Base-by-base conservation (phyloP, 2,888 invertebrate species). In the Brenthis hecate region DNA sequence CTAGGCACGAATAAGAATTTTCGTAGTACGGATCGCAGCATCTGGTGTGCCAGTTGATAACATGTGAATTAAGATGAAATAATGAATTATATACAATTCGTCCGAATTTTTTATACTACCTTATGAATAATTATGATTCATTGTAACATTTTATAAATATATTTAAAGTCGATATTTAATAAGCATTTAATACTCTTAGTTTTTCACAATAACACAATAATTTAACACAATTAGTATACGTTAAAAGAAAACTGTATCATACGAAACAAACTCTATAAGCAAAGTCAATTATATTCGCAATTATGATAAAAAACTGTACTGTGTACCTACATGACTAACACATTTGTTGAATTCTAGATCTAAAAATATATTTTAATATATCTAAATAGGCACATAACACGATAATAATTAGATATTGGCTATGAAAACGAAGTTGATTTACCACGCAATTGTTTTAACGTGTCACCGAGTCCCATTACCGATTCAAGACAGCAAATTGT, bases 401-500 rank as follows among this genome's bases (percentile, higher is more conserved):
- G 60, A 60, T 28, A 50, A 60, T n/a, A 60, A 60, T 60, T 60
- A 60, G 23, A 60, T 32, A 60, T 48, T 16, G 48, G 50, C 50
- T 32, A 50, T 50, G 48, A 60, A 56, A 66, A 56, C 79, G 80
- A 80, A 89, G 88, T 87, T 87, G 89, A 90, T 89, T 90, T 85
- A 84, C 83, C 86, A 83, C 85, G 68, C 81, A 80, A 87, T 91
- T 91, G 89, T 90, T 81, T 80, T 69, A 78, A 71, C 81, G 81
- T 80, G 80, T 78, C 78, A 72, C 77, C 77, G 77, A 80, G 56
- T 78, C 89, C 91, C 87, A 91, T 92, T 88, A 89, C 78, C 81
- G 86, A 91, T 92, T 88, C 91, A 91, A 85, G 84, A 89, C 86
- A 87, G 85, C 86, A 85, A 91, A 92, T 92, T 89, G 88, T 90